Evolutionary conservation across 2,797 vertebrate species (phyloP), one percentile per base, ranked within the genome.

Genomic region (Myotis myotis): DNA sequence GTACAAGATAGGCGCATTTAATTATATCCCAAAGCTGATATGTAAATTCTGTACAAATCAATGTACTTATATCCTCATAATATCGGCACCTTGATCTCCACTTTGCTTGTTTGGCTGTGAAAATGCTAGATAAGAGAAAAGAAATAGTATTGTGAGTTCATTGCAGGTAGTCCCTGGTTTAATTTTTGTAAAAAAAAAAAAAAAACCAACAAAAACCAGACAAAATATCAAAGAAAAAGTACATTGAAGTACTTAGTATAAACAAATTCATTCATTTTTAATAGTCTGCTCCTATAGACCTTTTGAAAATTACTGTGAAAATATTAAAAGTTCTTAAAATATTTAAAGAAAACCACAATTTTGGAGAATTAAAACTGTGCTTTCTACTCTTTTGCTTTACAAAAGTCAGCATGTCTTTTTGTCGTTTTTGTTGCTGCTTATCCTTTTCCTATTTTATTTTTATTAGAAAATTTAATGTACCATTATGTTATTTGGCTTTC

Each of bases 181-280:
- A 84, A 17, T 30, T 71, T 38, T 60, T 78, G 30, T 53, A 38
- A 81, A 93, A 90, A 23, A 36, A 36, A 4, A 71, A 60, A 2
- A 25, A 60, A 11, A 41, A n/a, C n/a, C n/a, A n/a, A 81, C 90
- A 86, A 23, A 15, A 44, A 38, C 4, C 5, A 72, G 13, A 51
- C 30, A 82, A 92, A 87, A 57, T 44, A 79, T 74, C 89, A 80
- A 74, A 78, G 62, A 66, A 74, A 89, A 87, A 68, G 17, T 51
- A 53, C 25, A 41, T n/a, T 74, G 23, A 95, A 68, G 5, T 51
- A 75, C 66, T 60, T 80, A 57, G 5, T 25, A 78, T 70, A 60
- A 92, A 36, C 6, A 64, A 20, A 19, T 87, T 89, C 79, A 97
- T 95, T 91, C 25, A 93, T 95, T 93, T 95, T 96, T 92, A 95